phyloP scores from a whole-genome alignment of 37 sponge, comb jelly and placozoan species.

The Axinella damicornis region DNA sequence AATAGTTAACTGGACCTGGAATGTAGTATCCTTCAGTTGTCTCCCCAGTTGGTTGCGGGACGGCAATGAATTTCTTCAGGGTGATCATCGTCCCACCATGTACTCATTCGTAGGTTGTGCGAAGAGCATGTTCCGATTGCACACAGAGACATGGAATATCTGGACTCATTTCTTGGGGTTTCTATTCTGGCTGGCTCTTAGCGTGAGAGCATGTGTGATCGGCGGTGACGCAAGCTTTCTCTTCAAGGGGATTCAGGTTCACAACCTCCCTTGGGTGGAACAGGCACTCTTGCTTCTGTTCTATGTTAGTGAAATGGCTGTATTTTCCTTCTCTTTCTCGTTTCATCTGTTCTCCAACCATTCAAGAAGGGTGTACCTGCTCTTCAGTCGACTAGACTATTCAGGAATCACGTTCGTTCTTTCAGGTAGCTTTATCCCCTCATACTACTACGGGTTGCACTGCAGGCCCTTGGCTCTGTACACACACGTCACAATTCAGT shows the following conservation, averaged over 20 bases:
- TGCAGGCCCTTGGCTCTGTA: constrained; percentile 53
- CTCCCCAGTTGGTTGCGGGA: constrained; percentile 94
- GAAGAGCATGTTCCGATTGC: constrained; percentile 87
- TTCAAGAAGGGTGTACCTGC: constrained; percentile 61
- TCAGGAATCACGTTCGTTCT: constrained; percentile 91
- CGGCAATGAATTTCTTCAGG: constrained; percentile 85
- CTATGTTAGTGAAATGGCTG: constrained; percentile 82
- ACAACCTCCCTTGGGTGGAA: constrained; percentile 79
- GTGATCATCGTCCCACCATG: constrained; percentile 84
- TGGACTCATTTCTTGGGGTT: constrained; percentile 97
- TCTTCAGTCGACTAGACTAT: constrained; percentile 89
- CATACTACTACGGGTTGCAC: constrained; percentile 93
- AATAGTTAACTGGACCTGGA: constrained; percentile 61
- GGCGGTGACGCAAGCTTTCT: constrained; percentile 56
- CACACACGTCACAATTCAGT: constrained; percentile 56
- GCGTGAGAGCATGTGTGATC: constrained; percentile 53
- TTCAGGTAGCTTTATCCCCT: constrained; percentile 85
- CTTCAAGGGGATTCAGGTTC: constrained; percentile 52
- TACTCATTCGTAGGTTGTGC: constrained; percentile 80
- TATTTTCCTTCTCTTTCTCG: constrained; percentile 79
- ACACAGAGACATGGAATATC: constrained; percentile 97
- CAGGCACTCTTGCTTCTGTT: constrained; percentile 76
- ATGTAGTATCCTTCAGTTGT: constrained; percentile 63
- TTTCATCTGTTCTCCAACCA: constrained; percentile 91
- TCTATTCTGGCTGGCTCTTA: constrained; percentile 68